A percentile compares a stretch with the other conserved stretches of the same genome.
Evolutionary conservation across 2,797 vertebrate species (phyloP).

Genomic region (Hippopotamyrus pictus): DNA sequence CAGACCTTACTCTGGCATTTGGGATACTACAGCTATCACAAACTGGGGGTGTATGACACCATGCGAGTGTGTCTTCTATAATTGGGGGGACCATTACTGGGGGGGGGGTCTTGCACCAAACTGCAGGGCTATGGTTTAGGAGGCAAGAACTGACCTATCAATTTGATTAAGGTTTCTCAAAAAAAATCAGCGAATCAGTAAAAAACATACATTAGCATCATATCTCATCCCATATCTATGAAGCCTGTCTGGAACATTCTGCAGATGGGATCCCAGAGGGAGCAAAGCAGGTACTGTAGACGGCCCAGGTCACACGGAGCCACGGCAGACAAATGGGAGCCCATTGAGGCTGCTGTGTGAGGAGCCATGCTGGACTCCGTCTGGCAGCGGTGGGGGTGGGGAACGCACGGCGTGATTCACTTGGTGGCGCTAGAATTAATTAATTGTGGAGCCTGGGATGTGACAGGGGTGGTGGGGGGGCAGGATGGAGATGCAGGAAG

Average conservation of each 20-base stretch:
- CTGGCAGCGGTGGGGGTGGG: too few relatives aligned
- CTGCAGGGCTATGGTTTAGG: neutral
- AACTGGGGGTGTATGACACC: neutral
- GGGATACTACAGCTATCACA: neutral
- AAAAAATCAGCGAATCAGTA: neutral
- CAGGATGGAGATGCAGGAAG: neutral
- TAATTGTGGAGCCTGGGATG: too few relatives aligned
- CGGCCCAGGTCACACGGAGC: neutral
- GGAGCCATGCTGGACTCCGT: neutral
- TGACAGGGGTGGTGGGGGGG: too few relatives aligned
- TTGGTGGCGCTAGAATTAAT: too few relatives aligned
- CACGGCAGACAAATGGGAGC: neutral
- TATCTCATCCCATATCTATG: neutral
- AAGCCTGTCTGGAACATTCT: neutral
- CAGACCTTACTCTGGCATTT: neutral
- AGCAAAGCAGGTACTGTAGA: neutral
- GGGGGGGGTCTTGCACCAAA: neutral
- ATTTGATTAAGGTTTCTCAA: neutral
- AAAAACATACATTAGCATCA: neutral
- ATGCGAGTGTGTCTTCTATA: neutral
- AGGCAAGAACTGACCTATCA: neutral
- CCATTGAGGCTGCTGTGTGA: neutral
- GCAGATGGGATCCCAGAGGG: neutral
- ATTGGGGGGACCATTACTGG: neutral
- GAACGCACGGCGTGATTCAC: too few relatives aligned